Conservation (phyloP, 2,797 vertebrate genomes). For the Allenopithecus nigroviridis region DNA sequence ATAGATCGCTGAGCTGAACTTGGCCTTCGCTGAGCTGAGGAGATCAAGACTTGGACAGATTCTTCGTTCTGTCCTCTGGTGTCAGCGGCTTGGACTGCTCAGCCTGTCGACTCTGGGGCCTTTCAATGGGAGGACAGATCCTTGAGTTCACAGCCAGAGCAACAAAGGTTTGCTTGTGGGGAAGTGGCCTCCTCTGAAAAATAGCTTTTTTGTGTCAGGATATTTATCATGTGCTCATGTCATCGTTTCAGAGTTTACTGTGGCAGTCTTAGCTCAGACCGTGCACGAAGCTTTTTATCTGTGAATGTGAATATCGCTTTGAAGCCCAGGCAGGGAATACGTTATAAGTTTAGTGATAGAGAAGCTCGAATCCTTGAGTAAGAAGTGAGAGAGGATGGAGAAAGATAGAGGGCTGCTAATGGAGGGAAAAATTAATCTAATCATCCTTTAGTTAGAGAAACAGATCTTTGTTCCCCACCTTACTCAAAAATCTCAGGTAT, state of each 20-base stretch:
- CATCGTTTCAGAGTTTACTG: constrained; percentile 67
- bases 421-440: constrained; percentile 42
- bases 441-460: constrained; percentile 55
- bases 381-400: constrained; percentile 72
- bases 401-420: constrained; percentile 74
- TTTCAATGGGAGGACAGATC: constrained; percentile 36
- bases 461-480: constrained; percentile 68
- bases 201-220: constrained; percentile 76
- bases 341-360: constrained; percentile 81
- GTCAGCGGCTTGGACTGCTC: constrained; percentile 33
- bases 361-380: constrained; percentile 78
- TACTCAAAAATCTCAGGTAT: constrained; percentile 62
- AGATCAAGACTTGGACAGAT: constrained; percentile 31
- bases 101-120: constrained; percentile 43
- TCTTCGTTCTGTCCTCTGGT: constrained; percentile 56
- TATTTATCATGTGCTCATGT: constrained; percentile 81
- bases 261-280: constrained; percentile 68
- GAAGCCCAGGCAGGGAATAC: constrained; percentile 78
- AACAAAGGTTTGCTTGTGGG: constrained; percentile 85
- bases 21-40: background rate
- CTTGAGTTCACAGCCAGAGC: constrained; percentile 58
- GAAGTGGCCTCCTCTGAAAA: constrained; percentile 64
- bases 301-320: constrained; percentile 78
- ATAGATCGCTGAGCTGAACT: constrained; percentile 69
- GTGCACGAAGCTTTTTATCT: constrained; percentile 80